Base-by-base conservation (phyloP, 2,888 invertebrate genomes). In the Zelleria hepariella region DNA sequence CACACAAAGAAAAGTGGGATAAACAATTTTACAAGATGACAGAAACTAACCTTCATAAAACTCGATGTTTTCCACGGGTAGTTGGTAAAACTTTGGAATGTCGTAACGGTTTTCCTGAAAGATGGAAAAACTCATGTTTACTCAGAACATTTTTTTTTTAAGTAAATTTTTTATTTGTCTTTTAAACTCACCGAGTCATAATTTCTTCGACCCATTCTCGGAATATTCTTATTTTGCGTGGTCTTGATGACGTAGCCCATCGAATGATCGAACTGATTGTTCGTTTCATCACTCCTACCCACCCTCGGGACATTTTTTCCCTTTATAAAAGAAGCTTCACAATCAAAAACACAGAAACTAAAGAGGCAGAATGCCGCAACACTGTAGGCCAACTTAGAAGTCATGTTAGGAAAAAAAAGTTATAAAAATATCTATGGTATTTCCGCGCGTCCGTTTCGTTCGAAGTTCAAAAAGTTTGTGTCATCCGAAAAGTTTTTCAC, bases 191-290 rank as follows among this genome's bases (percentile, higher is more conserved):
- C 87, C 68, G 85, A 86, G 67, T 87, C 84, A 57, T 79, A 86
- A 64, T 87, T 88, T 63, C 88, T 77, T 64, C 88, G 72, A 2
- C 88, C 88, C 82, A 88, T 86, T 2, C 88, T 71, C 20, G 88
- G 88, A 66, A 88, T 87, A 67, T 82, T 86, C 63, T 87, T 88
- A 67, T 76, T 82, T 0, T 74, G 75, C 60, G 72, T 71, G 27
- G 85, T 83, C 73, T 87, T 87, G 55, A 88, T 87, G 61, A 88
- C 88, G 59, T 88, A 88, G 3, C 86, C 87, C 81, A 82, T 79
- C 58, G 75, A 66, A 60, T 81, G 78, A 58, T 82, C 86, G 61
- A 73, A 87, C 4, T 78, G 72, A 18, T 74, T 77, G 25, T 77
- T 76, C 7, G 74, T 82, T 64, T 88, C 87, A 62, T 82, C 86